These are phyloP conservation scores for Galerucella nymphaeae DNA, from an alignment of 2,888 invertebrate species.

Conservation along the genomic window DNA sequence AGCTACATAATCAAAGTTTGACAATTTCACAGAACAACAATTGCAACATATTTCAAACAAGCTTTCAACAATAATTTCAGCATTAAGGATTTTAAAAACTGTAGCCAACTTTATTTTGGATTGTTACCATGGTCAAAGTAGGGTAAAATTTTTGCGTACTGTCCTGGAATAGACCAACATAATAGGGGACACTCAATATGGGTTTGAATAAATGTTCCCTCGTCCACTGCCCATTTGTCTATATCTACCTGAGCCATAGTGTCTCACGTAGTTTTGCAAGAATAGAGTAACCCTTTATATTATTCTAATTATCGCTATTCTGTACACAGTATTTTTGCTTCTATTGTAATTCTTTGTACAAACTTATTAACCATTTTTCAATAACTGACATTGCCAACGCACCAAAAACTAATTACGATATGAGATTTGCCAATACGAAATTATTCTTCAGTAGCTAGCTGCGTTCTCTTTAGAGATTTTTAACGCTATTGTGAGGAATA, in stretches of 20 bases:
- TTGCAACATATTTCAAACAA: conserved; percentile 6
- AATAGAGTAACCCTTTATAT: conserved; percentile 51
- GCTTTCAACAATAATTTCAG: conserved; percentile 4
- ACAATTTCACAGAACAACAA: background rate
- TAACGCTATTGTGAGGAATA: too few species aligned
- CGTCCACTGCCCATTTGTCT: conserved; percentile 47
- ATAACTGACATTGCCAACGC: conserved; percentile 16
- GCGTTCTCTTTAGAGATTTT: too few species aligned
- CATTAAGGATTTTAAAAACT: too few species aligned
- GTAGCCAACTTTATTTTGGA: background rate
- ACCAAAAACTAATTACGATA: background rate
- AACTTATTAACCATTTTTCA: conserved; percentile 32
- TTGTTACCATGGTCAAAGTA: background rate
- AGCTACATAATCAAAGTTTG: background rate
- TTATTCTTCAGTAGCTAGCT: background rate
- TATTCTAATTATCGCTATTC: conserved; percentile 39
- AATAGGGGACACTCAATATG: conserved; percentile 36
- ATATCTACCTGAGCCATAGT: conserved; percentile 47
- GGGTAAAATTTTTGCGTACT: conserved; percentile 2
- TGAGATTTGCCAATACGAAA: background rate
- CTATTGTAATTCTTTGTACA: conserved; percentile 27
- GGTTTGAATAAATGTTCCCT: conserved; percentile 44
- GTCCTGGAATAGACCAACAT: conserved; percentile 38
- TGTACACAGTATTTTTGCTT: conserved; percentile 24
- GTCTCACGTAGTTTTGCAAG: conserved; percentile 56